phyloP scores from a whole-genome alignment of 1,140 invertebrate species.

The Geopemphigus sp. region DNA sequence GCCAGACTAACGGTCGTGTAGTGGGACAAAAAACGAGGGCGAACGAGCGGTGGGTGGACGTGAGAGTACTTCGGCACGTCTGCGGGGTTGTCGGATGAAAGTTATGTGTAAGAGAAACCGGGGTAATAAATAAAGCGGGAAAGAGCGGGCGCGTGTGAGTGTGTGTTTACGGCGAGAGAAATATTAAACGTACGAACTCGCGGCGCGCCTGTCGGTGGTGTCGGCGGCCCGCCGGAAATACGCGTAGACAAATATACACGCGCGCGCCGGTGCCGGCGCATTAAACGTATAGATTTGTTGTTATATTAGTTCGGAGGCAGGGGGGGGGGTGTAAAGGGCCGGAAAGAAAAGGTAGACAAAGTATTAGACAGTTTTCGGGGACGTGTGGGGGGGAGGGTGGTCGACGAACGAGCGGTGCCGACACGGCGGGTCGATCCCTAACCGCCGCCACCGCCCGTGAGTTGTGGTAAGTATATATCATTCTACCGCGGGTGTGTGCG shows the following conservation, averaged over 20 bases:
- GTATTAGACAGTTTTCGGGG: constrained; percentile 33
- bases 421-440: constrained; percentile 37
- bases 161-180: constrained; percentile 4
- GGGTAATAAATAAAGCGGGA: constrained; percentile 24
- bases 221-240: constrained; percentile 7
- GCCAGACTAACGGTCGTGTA: too few species aligned
- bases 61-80: too few species aligned
- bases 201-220: background rate
- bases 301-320: constrained; percentile 10
- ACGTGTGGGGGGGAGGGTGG: background rate
- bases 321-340: background rate
- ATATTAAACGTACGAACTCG: constrained; percentile 28
- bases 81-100: constrained; percentile 10
- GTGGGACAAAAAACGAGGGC: too few species aligned
- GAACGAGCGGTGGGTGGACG: too few species aligned
- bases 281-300: constrained; percentile 37
- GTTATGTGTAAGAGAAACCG: constrained; percentile 23
- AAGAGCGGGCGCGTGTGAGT: background rate
- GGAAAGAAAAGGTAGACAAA: background rate
- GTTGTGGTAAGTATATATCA: constrained; percentile 33
- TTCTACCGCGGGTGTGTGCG: constrained; percentile 17
- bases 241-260: constrained; percentile 32
- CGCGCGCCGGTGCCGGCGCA: background rate
- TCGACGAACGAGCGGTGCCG: too few species aligned
- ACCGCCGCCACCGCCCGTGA: too few species aligned